phyloP scores from a whole-genome alignment of 2,113 vertebrate species.

The Daboia siamensis region DNA sequence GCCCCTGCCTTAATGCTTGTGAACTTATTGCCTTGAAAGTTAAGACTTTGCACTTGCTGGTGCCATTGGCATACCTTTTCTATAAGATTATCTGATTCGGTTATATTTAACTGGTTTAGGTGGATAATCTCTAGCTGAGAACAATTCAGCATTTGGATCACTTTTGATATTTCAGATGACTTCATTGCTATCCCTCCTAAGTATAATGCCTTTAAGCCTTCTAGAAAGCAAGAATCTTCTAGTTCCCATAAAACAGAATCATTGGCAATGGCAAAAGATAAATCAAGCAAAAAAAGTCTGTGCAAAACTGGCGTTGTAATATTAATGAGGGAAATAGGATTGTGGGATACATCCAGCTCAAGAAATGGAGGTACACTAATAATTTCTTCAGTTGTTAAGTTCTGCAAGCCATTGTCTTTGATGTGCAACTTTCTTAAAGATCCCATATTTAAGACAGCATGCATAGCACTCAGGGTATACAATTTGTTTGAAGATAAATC shows the following conservation, averaged over 20 bases:
- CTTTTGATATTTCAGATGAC: slow-evolving; percentile 17
- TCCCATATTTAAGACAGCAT: slow-evolving; percentile 30
- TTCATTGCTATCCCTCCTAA: slow-evolving; percentile 53
- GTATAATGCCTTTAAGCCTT: slow-evolving; percentile 56
- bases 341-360: slow-evolving; percentile 22
- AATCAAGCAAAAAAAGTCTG: slow-evolving; percentile 53
- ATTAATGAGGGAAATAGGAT: slow-evolving; percentile 48
- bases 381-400: slow-evolving; percentile 35
- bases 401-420: slow-evolving; percentile 26
- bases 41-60: slow-evolving; percentile 56
- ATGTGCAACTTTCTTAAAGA: slow-evolving; percentile 41
- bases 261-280: slow-evolving; percentile 28
- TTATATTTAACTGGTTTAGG: slow-evolving; percentile 56
- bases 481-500: slow-evolving; percentile 45
- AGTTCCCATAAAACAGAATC: slow-evolving; percentile 10
- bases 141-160: slow-evolving; percentile 57
- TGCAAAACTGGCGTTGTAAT: slow-evolving; percentile 63
- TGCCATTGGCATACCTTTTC: slow-evolving; percentile 65
- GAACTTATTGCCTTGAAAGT: slow-evolving; percentile 63
- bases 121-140: slow-evolving; percentile 51
- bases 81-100: slow-evolving; percentile 46
- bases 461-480: slow-evolving; percentile 31
- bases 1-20: slow-evolving; percentile 34
- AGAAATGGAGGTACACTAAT: slow-evolving; percentile 10
- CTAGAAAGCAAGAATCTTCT: slow-evolving; percentile 49